Base-by-base conservation (phyloP, 2,888 invertebrate genomes). In the Apeira syringaria region DNA sequence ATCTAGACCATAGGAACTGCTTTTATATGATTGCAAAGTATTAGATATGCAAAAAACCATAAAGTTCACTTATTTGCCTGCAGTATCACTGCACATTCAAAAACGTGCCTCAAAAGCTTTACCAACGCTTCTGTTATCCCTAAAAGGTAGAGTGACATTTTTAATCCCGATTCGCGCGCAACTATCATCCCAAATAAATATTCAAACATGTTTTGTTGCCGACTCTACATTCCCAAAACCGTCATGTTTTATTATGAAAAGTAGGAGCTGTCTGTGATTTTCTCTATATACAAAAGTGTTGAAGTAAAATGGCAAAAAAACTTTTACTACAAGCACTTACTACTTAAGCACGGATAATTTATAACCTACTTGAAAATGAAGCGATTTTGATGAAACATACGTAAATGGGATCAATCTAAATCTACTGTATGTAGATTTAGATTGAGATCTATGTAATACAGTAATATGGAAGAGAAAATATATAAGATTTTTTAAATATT, bases 171-270 rank as follows among this genome's bases (percentile, higher is more conserved):
- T 26, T 7, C 6, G 11, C 25, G 27, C 5, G 10, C 26, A 41
- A 41, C 41, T 47, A 41, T 35, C 45, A 35, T 31, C 33, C 18
- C 37, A n/a, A 11, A 5, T 46, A 13, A 41, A 41, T 34, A 41
- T 26, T 47, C 37, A 24, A 39, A 38, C 27, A 27, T 22, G 11
- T 35, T 35, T 25, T 11, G 12, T 29, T 45, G 39, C 45, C 27
- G 31, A 45, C 39, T 6, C 27, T 39, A 45, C 45, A 13, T n/a
- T 1, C 26, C 9, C 26, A 18, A 24, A 15, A 11, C 15, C 12
- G 9, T 10, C 24, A 30, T 24, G 26, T 9, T 6, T n/a, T 26
- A 36, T 29, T n/a, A 26, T 34, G 15, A 30, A 38, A 38, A 3
- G 17, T 17, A 17, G 20, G 20, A 7, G 5, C 2, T 20, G 18